A percentile compares a stretch with the other conserved stretches of the same genome.
phyloP scores from a whole-genome alignment of 2,113 vertebrate genomes.

The Crypturellus undulatus region DNA sequence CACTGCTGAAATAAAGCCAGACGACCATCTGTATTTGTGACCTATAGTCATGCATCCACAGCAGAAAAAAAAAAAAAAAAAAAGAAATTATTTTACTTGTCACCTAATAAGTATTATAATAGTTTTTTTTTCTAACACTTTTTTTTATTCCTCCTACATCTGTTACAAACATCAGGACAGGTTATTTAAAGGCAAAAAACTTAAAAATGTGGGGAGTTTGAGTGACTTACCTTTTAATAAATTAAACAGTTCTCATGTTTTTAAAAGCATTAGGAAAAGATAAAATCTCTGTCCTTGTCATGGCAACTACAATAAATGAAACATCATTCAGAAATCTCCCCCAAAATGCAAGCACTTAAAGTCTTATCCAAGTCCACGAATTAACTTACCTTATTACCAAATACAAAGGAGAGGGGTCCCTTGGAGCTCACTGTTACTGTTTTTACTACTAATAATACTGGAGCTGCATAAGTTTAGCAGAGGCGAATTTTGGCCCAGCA shows the following conservation, averaged over 20 bases:
- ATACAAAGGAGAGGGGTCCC: slow-evolving; percentile 20
- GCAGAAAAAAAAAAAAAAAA: neutral
- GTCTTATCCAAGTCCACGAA: neutral
- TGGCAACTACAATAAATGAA: neutral
- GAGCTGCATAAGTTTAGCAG: slow-evolving; percentile 29
- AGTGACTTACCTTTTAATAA: slow-evolving; percentile 30
- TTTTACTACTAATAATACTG: neutral
- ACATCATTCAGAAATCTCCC: neutral
- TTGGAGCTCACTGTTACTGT: slow-evolving; percentile 27
- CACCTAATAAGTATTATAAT: neutral
- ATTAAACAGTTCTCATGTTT: neutral
- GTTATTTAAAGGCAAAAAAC: neutral
- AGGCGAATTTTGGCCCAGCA: neutral
- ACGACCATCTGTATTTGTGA: neutral
- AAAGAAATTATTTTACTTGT: neutral
- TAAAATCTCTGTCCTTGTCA: slow-evolving; percentile 3
- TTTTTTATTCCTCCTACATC: neutral
- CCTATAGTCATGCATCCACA: neutral
- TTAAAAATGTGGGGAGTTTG: neutral
- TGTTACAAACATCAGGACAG: neutral
- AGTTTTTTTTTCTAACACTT: neutral
- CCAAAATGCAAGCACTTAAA: neutral
- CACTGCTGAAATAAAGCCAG: neutral
- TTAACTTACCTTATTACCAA: slow-evolving; percentile 29
- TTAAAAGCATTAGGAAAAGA: neutral